Evolutionary conservation across 2,113 vertebrate species (phyloP).

Genomic region (Ivindomyrus marchei): DNA sequence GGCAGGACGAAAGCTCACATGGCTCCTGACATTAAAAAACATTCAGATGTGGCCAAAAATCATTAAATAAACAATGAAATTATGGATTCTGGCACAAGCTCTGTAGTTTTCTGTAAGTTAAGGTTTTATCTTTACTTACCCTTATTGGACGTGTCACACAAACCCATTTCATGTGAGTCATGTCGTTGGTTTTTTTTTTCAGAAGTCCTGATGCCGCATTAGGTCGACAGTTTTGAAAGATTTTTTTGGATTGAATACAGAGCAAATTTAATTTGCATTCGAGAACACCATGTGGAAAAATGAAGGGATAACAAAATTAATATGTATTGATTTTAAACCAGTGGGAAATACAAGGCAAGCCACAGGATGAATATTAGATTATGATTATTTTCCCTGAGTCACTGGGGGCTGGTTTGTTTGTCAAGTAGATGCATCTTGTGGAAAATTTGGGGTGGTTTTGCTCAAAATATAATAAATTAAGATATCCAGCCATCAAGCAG

Average conservation of each 20-base stretch:
- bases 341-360: background rate
- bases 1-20: background rate
- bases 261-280: background rate
- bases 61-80: background rate
- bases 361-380: background rate
- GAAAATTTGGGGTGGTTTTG: background rate
- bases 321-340: slow-evolving; percentile 13
- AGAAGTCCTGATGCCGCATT: background rate
- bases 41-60: background rate
- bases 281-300: background rate
- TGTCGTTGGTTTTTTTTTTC: background rate
- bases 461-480: slow-evolving; percentile 3
- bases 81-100: background rate
- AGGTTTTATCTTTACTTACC: background rate
- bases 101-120: background rate
- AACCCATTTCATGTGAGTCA: background rate
- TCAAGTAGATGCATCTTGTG: background rate
- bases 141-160: background rate
- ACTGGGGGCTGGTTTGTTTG: background rate
- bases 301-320: slow-evolving; percentile 2
- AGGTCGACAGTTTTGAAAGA: background rate
- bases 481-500: background rate
- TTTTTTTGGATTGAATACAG: background rate
- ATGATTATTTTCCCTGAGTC: background rate
- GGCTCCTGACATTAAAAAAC: background rate